Percentiles rank a stretch among this genome's conserved stretches.
Evolutionary conservation across 53 echinoderm and acorn worm species (phyloP).

Genomic region (Antedon mediterranea): DNA sequence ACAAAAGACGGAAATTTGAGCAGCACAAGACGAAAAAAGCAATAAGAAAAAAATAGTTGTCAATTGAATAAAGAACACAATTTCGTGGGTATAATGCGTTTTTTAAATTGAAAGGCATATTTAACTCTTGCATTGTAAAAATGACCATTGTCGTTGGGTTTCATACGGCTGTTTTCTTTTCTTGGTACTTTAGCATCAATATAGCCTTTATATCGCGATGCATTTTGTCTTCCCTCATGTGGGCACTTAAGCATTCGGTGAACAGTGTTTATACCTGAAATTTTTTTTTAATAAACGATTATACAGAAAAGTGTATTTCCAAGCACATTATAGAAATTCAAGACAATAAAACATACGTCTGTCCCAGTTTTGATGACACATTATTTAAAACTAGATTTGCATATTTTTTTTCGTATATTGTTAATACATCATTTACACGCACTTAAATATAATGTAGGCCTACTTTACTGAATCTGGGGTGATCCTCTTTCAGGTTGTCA

Average conservation of each 20-base stretch:
- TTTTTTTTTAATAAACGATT: too few relatives aligned
- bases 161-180: neutral
- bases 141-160: neutral
- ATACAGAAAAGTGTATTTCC: too few relatives aligned
- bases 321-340: too few relatives aligned
- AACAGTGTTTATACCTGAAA: neutral
- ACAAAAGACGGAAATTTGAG: too few relatives aligned
- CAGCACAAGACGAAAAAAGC: too few relatives aligned
- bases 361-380: too few relatives aligned
- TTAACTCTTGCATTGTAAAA: neutral
- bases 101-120: neutral
- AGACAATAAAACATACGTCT: too few relatives aligned
- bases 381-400: too few relatives aligned
- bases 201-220: neutral
- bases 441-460: neutral
- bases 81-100: neutral
- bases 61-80: neutral
- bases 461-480: neutral
- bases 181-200: neutral
- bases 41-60: too few relatives aligned
- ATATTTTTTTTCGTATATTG: too few relatives aligned
- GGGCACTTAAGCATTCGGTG: neutral
- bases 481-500: neutral
- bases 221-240: neutral
- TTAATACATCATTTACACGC: too few relatives aligned